Evolutionary conservation across 2,113 vertebrate genomes (phyloP), one percentile per base, ranked within the genome.

Genomic region (Cebus imitator): DNA sequence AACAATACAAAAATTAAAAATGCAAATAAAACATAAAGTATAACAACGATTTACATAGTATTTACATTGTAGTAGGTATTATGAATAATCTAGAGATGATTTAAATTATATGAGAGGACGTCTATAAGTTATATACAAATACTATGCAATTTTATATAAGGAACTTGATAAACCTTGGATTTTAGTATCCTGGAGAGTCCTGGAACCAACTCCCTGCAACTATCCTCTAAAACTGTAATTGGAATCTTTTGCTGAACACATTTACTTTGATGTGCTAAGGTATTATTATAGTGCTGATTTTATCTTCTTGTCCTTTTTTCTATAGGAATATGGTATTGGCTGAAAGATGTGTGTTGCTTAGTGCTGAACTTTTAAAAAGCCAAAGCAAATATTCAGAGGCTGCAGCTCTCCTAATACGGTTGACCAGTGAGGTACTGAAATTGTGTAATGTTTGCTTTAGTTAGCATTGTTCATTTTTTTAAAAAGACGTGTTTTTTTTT

Each of bases 301-400:
- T 55, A 35, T 89, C 66, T 70, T 97, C 50, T 82, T 96, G 90
- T 97, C 90, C 84, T 78, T 95, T 92, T 93, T 90, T 45, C 37
- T 96, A 88, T 96, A 99, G 99, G 98, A 99, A 99, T 98, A 99
- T 99, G 99, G 97, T 99, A 91, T 98, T 99, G 96, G 99, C 99
- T 83, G 99, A 99, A 98, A 99, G 99, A 97, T 99, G 99, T 98
- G 99, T 99, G 92, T 98, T 99, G 78, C 99, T 99, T 95, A 99
- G 99, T 98, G 99, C 99, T 88, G 99, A 99, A 98, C 99, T 99
- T 78, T 99, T 99, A 90, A 99, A 99, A 99, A 99, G 99, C 98
- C 99, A 99, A 98, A 98, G 98, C 92, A 99, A 99, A 98, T 99
- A 99, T 82, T 99, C 99, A 4, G 99, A 99, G 25, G 99, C 99